Conservation (phyloP, 2,113 vertebrate species). For the Atractosteus spatula region DNA sequence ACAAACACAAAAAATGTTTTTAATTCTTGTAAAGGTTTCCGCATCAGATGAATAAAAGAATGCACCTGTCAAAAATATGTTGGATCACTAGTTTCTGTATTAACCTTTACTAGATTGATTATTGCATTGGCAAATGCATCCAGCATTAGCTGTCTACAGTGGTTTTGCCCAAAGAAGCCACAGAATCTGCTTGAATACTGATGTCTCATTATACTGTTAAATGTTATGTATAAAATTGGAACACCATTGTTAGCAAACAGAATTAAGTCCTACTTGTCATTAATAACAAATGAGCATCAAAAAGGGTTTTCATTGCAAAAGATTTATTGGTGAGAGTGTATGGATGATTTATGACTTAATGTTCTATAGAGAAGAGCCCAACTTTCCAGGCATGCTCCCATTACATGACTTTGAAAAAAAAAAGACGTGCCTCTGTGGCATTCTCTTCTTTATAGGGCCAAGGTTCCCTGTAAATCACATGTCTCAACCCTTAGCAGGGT, state of each 20-base stretch:
- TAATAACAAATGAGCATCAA: conserved; percentile 33
- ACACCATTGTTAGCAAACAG: conserved; percentile 18
- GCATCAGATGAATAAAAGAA: too few relatives aligned
- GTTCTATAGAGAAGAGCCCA: conserved; percentile 33
- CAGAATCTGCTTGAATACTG: not conserved
- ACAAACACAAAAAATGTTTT: not conserved
- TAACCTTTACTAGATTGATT: conserved; percentile 12
- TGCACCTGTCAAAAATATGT: not conserved
- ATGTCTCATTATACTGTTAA: conserved; percentile 24
- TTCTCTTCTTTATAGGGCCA: conserved; percentile 9
- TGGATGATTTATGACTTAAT: conserved; percentile 45
- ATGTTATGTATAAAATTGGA: conserved; percentile 24
- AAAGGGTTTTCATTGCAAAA: conserved; percentile 37
- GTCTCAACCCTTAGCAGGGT: not conserved
- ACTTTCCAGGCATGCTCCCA: conserved; percentile 37
- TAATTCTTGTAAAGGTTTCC: not conserved
- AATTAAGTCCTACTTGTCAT: conserved; percentile 42
- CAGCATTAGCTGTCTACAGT: conserved; percentile 2
- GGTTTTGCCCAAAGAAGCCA: conserved; percentile 11
- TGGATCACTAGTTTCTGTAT: conserved; percentile 1
- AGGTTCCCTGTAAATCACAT: conserved; percentile 15
- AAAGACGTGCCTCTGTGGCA: conserved; percentile 9
- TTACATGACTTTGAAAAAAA: conserved; percentile 10
- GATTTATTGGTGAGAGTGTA: conserved; percentile 31
- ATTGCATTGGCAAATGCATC: conserved; percentile 1